Evolutionary conservation across 2,797 vertebrate species (phyloP).

Genomic region (Sphenopsis melanotis): DNA sequence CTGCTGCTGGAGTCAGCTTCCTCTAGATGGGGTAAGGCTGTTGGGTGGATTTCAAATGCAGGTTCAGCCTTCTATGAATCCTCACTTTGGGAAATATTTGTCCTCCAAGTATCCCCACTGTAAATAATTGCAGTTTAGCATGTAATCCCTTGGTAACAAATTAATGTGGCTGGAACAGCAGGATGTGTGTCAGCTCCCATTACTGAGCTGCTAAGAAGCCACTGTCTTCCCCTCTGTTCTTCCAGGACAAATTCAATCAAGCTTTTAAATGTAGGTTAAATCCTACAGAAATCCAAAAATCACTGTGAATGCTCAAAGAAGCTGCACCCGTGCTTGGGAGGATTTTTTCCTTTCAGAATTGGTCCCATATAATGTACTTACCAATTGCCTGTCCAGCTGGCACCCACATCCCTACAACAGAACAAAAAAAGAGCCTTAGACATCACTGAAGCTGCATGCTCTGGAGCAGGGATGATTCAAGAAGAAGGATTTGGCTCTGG

Average conservation of each 20-base stretch:
- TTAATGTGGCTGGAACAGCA: neutral
- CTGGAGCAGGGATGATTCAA: neutral
- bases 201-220: neutral
- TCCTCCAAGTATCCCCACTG: slow-evolving; percentile 1
- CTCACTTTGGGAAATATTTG: neutral
- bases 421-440: neutral
- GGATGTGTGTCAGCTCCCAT: neutral
- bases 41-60: neutral
- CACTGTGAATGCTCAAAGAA: neutral
- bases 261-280: slow-evolving; percentile 28
- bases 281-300: neutral
- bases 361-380: slow-evolving; percentile 67
- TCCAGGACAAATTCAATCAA: slow-evolving; percentile 24
- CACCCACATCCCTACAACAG: slow-evolving; percentile 93
- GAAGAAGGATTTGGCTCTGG: neutral
- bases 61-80: neutral
- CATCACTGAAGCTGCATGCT: neutral
- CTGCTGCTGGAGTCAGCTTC: neutral
- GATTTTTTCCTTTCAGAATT: neutral
- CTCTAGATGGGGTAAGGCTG: slow-evolving; percentile 9
- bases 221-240: neutral
- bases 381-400: slow-evolving; percentile 96
- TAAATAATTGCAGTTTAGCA: neutral
- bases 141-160: neutral
- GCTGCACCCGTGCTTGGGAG: neutral